Evolutionary conservation across 35 echinoderm and acorn worm genomes (phyloP), one percentile per base, ranked within the genome.

Genomic region (Nesometra sesokonis): DNA sequence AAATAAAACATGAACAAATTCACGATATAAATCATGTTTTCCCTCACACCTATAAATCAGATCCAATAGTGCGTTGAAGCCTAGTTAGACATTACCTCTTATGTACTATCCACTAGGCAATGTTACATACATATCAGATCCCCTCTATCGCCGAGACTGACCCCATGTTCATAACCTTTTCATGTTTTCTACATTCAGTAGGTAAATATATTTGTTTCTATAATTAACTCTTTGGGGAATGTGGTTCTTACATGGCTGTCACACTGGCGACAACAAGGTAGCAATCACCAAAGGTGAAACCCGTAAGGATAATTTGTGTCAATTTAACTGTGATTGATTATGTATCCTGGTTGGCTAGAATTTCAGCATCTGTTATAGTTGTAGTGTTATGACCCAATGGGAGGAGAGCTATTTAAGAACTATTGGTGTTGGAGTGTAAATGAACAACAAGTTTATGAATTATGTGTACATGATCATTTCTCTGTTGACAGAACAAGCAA

Each of bases 191-290:
- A 67, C 52, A 67, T 67, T 67, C 52, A 67, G 21, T 67, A 27
- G 52, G 52, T 67, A 67, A 67, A 67, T 67, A 67, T 67, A 67
- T 67, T 67, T 67, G 52, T 67, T 67, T 67, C 52, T 67, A 67
- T 67, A 67, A 67, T 67, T 67, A 67, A 67, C 52, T 67, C 52
- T 67, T 67, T 19, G 7, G 52, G 52, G 52, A 67, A 2, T 27
- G 2, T 13, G 52, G 21, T 67, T 67, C 52, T 67, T 2, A 13
- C 4, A 19, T 5, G 52, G 52, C 52, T 67, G 52, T 67, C 52
- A 67, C 0, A 1, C 52, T 67, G 52, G 52, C 52, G 52, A 17
- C 52, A 67, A 67, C 52, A 67, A 67, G 52, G 52, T 13, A 19
- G 9, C 52, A 27, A 67, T 67, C 11, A 67, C 7, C 23, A 13